Conservation (phyloP, 2,888 invertebrate genomes). For the Dioctria linearis region DNA sequence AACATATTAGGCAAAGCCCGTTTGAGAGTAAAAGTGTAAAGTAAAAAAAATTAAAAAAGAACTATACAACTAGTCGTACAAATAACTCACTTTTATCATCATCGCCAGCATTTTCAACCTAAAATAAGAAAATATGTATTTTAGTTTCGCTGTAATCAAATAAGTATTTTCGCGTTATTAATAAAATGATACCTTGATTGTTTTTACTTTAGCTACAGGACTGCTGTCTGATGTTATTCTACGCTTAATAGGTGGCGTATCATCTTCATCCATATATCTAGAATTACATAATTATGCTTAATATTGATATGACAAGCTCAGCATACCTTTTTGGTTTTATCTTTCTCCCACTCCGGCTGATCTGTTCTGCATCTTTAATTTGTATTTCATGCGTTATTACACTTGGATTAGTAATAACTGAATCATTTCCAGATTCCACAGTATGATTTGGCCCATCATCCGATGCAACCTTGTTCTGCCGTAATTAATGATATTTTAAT, state of each 20-base stretch:
- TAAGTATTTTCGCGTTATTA: no score
- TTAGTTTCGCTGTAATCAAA: background rate
- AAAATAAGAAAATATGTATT: background rate
- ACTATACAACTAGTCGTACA: no score
- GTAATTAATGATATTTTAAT: background rate
- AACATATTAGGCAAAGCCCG: no score
- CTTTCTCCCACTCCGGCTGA: conserved; percentile 82
- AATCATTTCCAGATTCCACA: conserved; percentile 53
- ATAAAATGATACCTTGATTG: background rate
- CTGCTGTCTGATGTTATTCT: conserved; percentile 62
- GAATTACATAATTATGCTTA: no score
- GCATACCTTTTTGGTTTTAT: conserved; percentile 78
- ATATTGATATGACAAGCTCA: background rate
- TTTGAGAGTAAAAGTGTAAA: no score
- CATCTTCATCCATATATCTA: conserved; percentile 65
- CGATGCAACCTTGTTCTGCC: background rate
- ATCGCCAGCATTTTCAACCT: conserved; percentile 10
- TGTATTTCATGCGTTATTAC: conserved; percentile 1
- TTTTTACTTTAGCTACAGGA: conserved; percentile 2
- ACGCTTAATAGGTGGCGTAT: conserved; percentile 64
- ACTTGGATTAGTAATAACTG: background rate
- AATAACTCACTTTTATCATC: conserved; percentile 14
- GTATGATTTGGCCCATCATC: conserved; percentile 31
- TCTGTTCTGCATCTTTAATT: conserved; percentile 70
- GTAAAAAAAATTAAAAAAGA: no score